Conservation (phyloP, 2,888 invertebrate genomes). For the Lasioglossum zephyrum region DNA sequence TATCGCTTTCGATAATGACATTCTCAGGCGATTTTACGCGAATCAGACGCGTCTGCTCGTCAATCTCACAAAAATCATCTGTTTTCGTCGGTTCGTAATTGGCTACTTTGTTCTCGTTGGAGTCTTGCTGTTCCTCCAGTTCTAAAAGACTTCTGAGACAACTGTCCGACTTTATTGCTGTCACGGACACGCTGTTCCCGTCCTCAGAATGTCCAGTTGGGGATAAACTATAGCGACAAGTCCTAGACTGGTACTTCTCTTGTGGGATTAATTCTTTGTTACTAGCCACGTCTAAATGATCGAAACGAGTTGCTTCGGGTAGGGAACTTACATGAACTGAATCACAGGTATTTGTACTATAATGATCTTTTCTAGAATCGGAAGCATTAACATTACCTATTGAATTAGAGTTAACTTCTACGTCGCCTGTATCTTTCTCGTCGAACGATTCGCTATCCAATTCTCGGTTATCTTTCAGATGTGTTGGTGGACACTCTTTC, state of each 20-base stretch:
- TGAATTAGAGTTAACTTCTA: constrained; percentile 61
- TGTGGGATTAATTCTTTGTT: constrained; percentile 51
- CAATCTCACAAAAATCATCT: constrained; percentile 64
- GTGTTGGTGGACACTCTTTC: constrained; percentile 43
- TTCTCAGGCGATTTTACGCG: constrained; percentile 64
- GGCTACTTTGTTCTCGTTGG: constrained; percentile 38
- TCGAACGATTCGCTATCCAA: constrained; percentile 40
- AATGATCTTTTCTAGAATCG: constrained; percentile 63
- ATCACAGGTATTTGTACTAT: constrained; percentile 75
- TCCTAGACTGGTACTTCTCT: constrained; percentile 50
- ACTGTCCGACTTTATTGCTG: constrained; percentile 25
- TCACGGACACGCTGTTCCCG: constrained; percentile 29
- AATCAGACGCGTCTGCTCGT: constrained; percentile 72
- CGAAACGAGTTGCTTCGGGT: constrained; percentile 55
- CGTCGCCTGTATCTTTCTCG: constrained; percentile 62
- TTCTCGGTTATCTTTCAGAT: constrained; percentile 29
- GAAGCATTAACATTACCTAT: constrained; percentile 60
- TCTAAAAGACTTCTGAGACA: constrained; percentile 52
- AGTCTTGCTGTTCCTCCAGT: constrained; percentile 28
- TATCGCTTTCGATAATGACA: constrained; percentile 15
- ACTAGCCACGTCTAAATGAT: constrained; percentile 53
- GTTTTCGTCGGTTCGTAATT: constrained; percentile 50
- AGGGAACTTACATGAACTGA: constrained; percentile 70
- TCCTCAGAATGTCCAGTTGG: constrained; percentile 33
- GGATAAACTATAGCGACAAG: constrained; percentile 42